phyloP scores from a whole-genome alignment of 2,797 vertebrate genomes.

The Rhabdophis nuchalis region DNA sequence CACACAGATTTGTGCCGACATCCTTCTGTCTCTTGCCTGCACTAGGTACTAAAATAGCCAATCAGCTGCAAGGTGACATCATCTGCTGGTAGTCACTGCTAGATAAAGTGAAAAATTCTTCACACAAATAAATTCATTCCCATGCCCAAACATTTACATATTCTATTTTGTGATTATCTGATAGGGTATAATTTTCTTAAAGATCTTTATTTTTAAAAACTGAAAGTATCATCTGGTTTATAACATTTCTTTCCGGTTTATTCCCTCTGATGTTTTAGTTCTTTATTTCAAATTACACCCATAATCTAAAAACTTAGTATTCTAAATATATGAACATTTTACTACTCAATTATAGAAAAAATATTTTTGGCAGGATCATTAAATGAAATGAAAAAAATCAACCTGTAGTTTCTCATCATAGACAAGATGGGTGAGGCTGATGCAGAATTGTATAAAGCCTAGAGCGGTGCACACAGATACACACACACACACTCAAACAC shows the following conservation, averaged over 20 bases:
- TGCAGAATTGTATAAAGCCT: conserved; percentile 47
- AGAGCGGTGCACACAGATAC: conserved; percentile 14
- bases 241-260: not conserved
- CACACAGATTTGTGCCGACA: conserved; percentile 85
- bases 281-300: conserved; percentile 24
- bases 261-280: not conserved
- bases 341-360: conserved; percentile 1
- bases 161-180: conserved; percentile 18
- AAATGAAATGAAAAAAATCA: conserved; percentile 18
- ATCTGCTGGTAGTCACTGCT: conserved; percentile 73
- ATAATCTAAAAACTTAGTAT: conserved; percentile 2
- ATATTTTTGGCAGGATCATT: conserved; percentile 50
- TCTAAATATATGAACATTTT: not conserved
- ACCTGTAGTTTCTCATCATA: conserved; percentile 26
- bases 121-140: conserved; percentile 63
- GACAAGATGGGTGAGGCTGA: conserved; percentile 70
- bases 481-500: not conserved
- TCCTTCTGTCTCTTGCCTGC: conserved; percentile 82
- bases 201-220: not conserved
- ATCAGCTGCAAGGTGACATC: conserved; percentile 80
- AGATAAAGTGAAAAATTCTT: conserved; percentile 73
- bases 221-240: conserved; percentile 22
- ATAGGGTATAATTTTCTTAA: conserved; percentile 3
- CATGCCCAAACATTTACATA: conserved; percentile 36
- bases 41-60: conserved; percentile 71